Conservation (phyloP, 2,888 invertebrate species). For the Liopterus haemorrhoidalis region DNA sequence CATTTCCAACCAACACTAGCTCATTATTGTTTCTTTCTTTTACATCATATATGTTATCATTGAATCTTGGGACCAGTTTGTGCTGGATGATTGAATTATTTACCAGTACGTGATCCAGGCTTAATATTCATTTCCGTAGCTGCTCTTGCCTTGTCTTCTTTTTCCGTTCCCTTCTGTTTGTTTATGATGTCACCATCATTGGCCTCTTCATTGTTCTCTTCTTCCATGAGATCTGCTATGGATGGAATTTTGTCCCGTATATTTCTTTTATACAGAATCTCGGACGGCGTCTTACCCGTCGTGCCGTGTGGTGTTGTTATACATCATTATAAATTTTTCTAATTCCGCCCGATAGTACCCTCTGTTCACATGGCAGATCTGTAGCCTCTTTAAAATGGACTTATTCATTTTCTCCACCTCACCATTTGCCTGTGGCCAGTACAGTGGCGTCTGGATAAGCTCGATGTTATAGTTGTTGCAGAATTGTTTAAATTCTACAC, state of each 20-base stretch:
- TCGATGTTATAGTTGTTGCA: too few relatives aligned
- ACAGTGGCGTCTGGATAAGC: too few relatives aligned
- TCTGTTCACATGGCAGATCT: constrained; percentile 26
- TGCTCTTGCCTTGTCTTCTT: constrained; percentile 27
- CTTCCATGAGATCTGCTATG: constrained; percentile 15
- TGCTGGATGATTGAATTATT: constrained; percentile 6
- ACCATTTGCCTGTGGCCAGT: too few relatives aligned
- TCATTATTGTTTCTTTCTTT: constrained; percentile 18
- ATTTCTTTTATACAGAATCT: constrained; percentile 30
- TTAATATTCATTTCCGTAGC: constrained; percentile 20
- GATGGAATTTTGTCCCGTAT: constrained; percentile 32
- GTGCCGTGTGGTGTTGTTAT: constrained; percentile 34
- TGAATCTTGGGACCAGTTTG: constrained; percentile 11
- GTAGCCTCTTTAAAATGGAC: constrained; percentile 31
- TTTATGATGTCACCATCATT: constrained; percentile 27
- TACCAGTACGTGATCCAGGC: constrained; percentile 15
- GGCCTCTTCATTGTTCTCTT: constrained; percentile 27
- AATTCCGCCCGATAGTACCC: constrained; percentile 27
- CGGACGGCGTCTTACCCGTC: constrained; percentile 34
- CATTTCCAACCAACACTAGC: constrained; percentile 8
- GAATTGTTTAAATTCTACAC: too few relatives aligned
- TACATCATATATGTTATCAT: constrained; percentile 14
- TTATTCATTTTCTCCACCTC: constrained; percentile 33
- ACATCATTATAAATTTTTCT: constrained; percentile 27
- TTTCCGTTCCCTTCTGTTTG: constrained; percentile 32